A percentile compares a stretch with the other conserved stretches of the same genome.
These are phyloP conservation scores for Dicrostonyx torquatus DNA, from an alignment of 2,797 vertebrate genomes.

Conservation along the genomic window DNA sequence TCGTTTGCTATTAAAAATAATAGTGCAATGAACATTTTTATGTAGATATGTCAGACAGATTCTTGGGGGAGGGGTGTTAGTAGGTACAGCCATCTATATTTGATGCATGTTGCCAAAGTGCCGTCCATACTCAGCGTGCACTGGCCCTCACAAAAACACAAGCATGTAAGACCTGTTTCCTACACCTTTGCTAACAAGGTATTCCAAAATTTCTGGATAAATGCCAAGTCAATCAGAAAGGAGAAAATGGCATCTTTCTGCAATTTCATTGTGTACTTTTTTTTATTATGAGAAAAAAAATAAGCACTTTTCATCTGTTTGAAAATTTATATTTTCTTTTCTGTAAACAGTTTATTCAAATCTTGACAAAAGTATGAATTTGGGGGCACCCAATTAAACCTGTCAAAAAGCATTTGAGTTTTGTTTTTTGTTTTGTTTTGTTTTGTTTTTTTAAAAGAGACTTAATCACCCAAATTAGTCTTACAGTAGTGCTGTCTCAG, in stretches of 20 bases:
- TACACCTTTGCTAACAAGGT: not conserved
- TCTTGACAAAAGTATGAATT: slow-evolving; percentile 7
- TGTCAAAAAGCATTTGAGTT: slow-evolving; percentile 1
- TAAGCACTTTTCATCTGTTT: not conserved
- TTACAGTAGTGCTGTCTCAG: not conserved
- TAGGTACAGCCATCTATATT: not conserved
- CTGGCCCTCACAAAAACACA: not conserved
- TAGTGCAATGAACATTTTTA: not conserved
- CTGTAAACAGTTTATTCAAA: slow-evolving; percentile 31
- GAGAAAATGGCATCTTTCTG: not conserved
- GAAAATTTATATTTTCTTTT: slow-evolving; percentile 45
- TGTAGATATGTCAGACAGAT: not conserved
- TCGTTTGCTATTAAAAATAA: slow-evolving; percentile 54
- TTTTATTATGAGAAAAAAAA: not conserved
- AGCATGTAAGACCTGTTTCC: not conserved
- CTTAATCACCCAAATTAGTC: slow-evolving; percentile 53
- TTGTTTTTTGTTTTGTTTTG: not conserved
- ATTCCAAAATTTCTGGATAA: not conserved
- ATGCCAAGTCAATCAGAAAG: not conserved
- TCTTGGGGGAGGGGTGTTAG: not conserved
- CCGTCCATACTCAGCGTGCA: not conserved
- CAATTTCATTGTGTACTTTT: not conserved
- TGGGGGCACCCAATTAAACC: slow-evolving; percentile 32
- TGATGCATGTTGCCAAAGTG: not conserved
- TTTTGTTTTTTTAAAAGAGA: slow-evolving; percentile 34